phyloP scores from a whole-genome alignment of 2,888 invertebrate genomes.

The Sturmia bella region DNA sequence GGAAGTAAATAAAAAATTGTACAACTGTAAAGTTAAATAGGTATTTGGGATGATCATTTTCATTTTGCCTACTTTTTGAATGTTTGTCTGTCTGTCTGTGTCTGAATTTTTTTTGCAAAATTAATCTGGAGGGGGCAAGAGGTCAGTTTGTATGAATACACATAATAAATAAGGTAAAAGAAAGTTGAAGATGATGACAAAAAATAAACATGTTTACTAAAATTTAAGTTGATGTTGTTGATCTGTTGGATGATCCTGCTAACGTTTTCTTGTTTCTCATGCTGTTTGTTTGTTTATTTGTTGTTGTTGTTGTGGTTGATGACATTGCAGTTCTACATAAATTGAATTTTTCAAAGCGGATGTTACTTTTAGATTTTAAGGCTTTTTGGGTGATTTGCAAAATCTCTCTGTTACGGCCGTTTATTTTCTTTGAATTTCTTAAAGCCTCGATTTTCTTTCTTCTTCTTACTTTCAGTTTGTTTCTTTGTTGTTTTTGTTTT shows the following conservation, averaged over 20 bases:
- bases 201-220: no score
- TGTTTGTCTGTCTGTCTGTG: no score
- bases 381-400: constrained; percentile 14
- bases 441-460: constrained; percentile 1
- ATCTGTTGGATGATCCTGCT: constrained; percentile 55
- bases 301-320: constrained; percentile 23
- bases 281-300: constrained; percentile 30
- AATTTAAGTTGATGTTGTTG: constrained; percentile 49
- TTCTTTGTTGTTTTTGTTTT: constrained; percentile 9
- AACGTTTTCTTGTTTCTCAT: constrained; percentile 38
- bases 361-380: constrained; percentile 45
- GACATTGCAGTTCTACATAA: not conserved
- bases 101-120: constrained; percentile 2
- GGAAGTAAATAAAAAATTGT: constrained; percentile 23
- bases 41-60: constrained; percentile 41
- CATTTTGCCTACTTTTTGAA: constrained; percentile 22
- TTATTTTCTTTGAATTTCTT: not conserved
- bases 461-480: constrained; percentile 19
- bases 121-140: not conserved
- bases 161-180: no score
- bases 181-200: no score
- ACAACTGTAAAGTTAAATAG: constrained; percentile 37
- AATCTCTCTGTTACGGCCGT: not conserved
- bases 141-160: not conserved
- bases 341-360: constrained; percentile 20